Evolutionary conservation across 2,113 vertebrate species (phyloP), one percentile per base, ranked within the genome.

Genomic region (Morone saxatilis): DNA sequence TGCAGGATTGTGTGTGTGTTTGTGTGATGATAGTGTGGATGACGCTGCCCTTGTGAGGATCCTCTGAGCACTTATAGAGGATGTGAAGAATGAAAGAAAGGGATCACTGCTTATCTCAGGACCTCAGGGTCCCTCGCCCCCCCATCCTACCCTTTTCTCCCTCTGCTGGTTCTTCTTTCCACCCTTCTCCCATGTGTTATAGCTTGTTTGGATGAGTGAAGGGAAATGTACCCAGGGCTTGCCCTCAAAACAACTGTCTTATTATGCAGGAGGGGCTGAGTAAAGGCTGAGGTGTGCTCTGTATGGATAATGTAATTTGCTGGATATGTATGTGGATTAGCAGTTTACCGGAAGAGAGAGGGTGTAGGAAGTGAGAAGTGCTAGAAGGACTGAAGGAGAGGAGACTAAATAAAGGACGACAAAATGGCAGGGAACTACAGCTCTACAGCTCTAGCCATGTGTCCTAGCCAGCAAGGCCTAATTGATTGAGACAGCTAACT

Each of bases 401-500:
- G 61, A 68, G 50, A 70, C 66, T 53, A 89, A 76, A 91, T 83
- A 59, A 92, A 80, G 81, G 71, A 71, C 2, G 65, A 88, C 76
- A 88, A 91, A 84, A 92, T 70, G 80, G 65, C 84, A 89, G 84
- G 20, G 65, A 76, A 73, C 31, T 70, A 14, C 72, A 69, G 86
- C 83, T 71, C 56, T 14, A 36, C 31, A 31, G 31, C 31, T 31
- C 31, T 31, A 45, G 71, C 77, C 72, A 76, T 60, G 75, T 60
- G 83, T 89, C 84, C 76, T 0, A 10, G 31, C 81, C 86, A 51
- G 73, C 68, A 74, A 79, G 88, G 81, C 57, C 80, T 94, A 92
- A 95, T 93, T 88, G 91, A 92, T 80, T 87, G 87, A 90, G 93
- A 95, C 94, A 94, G 93, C 89, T 91, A 90, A 93, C 90, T 93